These are phyloP conservation scores for Noctua janthina DNA, from an alignment of 2,888 invertebrate species.

Conservation along the genomic window DNA sequence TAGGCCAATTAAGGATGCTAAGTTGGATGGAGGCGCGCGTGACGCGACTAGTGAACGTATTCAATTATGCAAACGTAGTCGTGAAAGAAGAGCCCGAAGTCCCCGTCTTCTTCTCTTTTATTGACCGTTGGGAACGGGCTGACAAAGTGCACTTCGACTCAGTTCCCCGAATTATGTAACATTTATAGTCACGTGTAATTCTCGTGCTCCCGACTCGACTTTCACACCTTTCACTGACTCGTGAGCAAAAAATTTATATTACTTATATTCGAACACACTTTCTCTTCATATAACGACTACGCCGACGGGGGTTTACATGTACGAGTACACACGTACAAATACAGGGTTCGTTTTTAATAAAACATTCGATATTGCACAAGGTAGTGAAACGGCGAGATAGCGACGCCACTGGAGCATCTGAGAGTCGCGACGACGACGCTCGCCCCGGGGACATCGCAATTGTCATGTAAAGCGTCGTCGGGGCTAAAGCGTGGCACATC, in stretches of 20 bases:
- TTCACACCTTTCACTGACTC: conserved; percentile 80
- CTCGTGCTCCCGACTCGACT: conserved; percentile 61
- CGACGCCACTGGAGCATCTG: conserved; percentile 74
- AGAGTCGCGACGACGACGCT: conserved; percentile 74
- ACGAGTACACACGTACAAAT: conserved; percentile 30
- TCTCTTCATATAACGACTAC: conserved; percentile 57
- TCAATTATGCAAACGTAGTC: conserved; percentile 89
- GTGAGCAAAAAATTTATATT: conserved; percentile 67
- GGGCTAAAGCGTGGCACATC: conserved; percentile 77
- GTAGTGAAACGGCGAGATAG: conserved; percentile 74
- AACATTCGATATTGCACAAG: conserved; percentile 72
- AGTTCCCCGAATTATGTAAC: conserved; percentile 45
- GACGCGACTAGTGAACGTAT: conserved; percentile 88
- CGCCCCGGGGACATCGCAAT: conserved; percentile 86
- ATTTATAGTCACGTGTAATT: conserved; percentile 42
- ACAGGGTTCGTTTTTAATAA: conserved; percentile 68
- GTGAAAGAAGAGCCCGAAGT: conserved; percentile 82
- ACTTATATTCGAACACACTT: conserved; percentile 70
- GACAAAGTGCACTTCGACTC: conserved; percentile 55
- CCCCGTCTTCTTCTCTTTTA: conserved; percentile 71
- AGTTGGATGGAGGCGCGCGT: conserved; percentile 89
- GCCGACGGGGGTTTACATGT: conserved; percentile 40
- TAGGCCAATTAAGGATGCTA: conserved; percentile 90
- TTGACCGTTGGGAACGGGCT: conserved; percentile 73
- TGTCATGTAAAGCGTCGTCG: conserved; percentile 87